Evolutionary conservation across 1,140 invertebrate genomes (phyloP), one percentile per base, ranked within the genome.

Genomic region (Drosophila ercepeae): DNA sequence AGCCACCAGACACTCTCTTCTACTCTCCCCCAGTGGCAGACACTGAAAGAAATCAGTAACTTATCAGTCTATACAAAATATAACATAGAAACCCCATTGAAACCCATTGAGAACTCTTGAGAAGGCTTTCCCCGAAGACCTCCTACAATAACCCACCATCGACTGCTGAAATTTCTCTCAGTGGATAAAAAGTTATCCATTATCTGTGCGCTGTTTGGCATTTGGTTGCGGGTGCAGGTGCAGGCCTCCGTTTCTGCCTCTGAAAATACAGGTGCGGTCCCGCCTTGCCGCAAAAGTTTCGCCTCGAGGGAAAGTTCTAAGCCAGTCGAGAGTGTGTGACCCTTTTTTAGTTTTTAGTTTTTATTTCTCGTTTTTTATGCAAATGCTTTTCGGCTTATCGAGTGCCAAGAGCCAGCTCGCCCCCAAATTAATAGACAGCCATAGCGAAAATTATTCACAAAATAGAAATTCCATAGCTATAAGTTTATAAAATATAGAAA

Each of bases 201-300:
- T 82, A 65, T 61, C 73, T 57, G 54, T 77, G 78, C 67, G 78
- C 77, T 81, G 78, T 74, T 83, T 82, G 69, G 78, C 64, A 82
- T 82, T 74, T 82, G 54, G 78, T 58, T 73, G 41, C 42, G 69
- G 42, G 63, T 57, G 29, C 45, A 51, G 27, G 45, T 65, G 39
- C 63, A 13, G 16, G 19, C n/a, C 11, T 18, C 9, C 11, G 2
- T 3, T 9, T 21, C 2, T 32, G 29, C 29, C 29, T 18, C 39
- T 18, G 21, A 6, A 25, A 19, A 23, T 11, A 29, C 61, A 65
- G 61, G 61, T 65, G 63, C 58, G 45, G 34, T 45, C 13, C 8
- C 23, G 44, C 23, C 59, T 64, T 25, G 36, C 53, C 23, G 51
- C 23, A 53, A 76, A 76, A 78, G 73, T 78, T 76, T 75, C 72